Evolutionary conservation across 1,140 invertebrate species (phyloP).

Genomic region (Diploscapter pachys): DNA sequence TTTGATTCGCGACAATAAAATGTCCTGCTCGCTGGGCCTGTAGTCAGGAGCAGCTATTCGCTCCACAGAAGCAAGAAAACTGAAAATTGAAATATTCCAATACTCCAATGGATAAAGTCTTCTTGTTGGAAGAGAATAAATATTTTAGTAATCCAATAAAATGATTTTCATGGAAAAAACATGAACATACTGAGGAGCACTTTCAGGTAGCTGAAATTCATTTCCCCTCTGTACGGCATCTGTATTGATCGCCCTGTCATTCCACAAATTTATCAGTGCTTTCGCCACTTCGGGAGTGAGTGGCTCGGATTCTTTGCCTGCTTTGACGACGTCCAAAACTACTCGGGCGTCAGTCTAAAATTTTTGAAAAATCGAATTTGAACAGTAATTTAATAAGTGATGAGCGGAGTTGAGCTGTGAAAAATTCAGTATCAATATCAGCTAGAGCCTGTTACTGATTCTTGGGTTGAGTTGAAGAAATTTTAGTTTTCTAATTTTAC

Average conservation of each 20-base stretch:
- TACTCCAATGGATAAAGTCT: conserved; percentile 68
- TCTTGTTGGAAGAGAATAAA: conserved; percentile 69
- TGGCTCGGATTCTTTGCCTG: conserved; percentile 54
- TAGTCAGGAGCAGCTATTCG: conserved; percentile 84
- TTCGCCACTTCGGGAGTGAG: conserved; percentile 45
- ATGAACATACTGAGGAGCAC: conserved; percentile 66
- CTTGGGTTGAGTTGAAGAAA: not conserved
- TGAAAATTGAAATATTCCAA: conserved; percentile 77
- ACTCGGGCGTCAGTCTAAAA: conserved; percentile 33
- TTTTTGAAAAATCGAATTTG: not conserved
- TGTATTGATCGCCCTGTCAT: conserved; percentile 58
- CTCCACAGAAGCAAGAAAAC: conserved; percentile 77
- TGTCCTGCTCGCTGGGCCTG: conserved; percentile 93
- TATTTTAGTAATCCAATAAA: conserved; percentile 79
- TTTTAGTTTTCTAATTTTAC: not conserved
- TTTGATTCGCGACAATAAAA: conserved; percentile 89
- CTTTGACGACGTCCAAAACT: conserved; percentile 51
- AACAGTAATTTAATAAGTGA: not conserved
- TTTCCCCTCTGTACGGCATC: conserved; percentile 60
- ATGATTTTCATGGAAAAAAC: conserved; percentile 81
- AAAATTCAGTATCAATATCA: conserved; percentile 10
- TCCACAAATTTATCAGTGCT: conserved; percentile 58
- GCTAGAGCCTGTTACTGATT: not conserved
- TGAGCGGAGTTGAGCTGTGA: conserved; percentile 1
- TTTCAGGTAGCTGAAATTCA: conserved; percentile 63